Conservation (phyloP, 2,797 vertebrate genomes). For the Dallia pectoralis region DNA sequence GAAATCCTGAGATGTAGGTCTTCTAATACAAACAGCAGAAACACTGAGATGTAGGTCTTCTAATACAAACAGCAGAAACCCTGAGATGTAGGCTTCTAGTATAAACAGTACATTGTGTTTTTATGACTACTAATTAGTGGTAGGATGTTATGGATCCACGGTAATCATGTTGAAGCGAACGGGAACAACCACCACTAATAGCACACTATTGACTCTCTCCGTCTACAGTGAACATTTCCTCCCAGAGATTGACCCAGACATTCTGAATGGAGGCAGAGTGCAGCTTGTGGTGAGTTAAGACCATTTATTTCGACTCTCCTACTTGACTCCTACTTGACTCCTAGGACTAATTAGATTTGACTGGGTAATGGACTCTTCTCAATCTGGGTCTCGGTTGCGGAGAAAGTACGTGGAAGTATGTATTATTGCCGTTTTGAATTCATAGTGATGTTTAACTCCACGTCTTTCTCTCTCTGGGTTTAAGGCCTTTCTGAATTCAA, state of each 20-base stretch:
- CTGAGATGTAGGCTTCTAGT: too few species aligned
- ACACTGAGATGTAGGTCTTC: too few species aligned
- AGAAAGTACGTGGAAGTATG: conserved; percentile 20
- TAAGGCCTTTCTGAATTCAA: conserved; percentile 38
- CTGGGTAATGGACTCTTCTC: conserved; percentile 26
- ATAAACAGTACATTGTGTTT: too few species aligned
- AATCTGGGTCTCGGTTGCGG: conserved; percentile 10
- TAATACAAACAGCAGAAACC: too few species aligned
- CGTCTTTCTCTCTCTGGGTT: conserved; percentile 34
- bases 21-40: too few species aligned
- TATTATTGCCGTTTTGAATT: conserved; percentile 51
- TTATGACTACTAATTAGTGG: too few species aligned
- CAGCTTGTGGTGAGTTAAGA: conserved; percentile 85
- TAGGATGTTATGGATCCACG: neutral
- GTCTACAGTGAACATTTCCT: conserved; percentile 74
- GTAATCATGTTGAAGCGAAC: conserved; percentile 13
- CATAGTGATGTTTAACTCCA: conserved; percentile 24
- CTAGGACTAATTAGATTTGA: conserved; percentile 14
- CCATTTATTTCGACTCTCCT: neutral
- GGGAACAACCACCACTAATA: conserved; percentile 11
- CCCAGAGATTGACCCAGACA: conserved; percentile 80
- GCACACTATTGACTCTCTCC: conserved; percentile 1
- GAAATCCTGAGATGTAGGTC: too few species aligned
- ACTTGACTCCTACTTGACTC: neutral
- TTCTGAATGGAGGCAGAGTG: conserved; percentile 80